Evolutionary conservation across 2,113 vertebrate genomes (phyloP), one percentile per base, ranked within the genome.

Genomic region (Aspiorhynchus laticeps): DNA sequence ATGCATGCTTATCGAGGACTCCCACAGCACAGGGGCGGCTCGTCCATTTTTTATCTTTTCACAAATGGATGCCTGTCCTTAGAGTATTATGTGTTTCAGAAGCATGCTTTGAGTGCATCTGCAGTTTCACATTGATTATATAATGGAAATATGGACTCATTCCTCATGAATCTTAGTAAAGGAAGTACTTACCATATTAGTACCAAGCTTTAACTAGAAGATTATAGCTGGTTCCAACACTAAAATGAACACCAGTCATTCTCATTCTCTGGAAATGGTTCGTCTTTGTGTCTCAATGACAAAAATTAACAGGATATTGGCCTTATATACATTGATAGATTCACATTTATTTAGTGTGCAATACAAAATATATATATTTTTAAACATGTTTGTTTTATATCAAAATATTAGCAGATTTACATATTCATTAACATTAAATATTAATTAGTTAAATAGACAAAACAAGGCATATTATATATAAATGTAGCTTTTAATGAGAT

Each of bases 1-100:
- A 79, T 80, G 53, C 41, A 85, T 80, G 82, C n/a, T 48, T 53
- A 36, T 89, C 38, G 19, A 67, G 38, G 24, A 71, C 41, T 46
- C 36, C 38, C 7, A 5, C 24, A 19, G 59, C 80, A 82, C 59
- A 61, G 24, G 21, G 21, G 59, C 36, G 2, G n/a, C 61, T 67
- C 61, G 2, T 28, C 15, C 38, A 67, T 65, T 78, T 48, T 76
- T 77, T 31, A 48, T 46, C 79, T 41, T 28, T 46, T 82, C 31
- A 80, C 51, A 80, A 63, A 80, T 80, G 33, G 38, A 12, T 11
- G n/a, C 26, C 9, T 43, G 12, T 65, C 80, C 59, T 21, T 9
- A 46, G 80, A 65, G 14, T 46, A 67, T 61, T 63, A 24, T n/a
- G 7, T 41, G 78, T n/a, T 46, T 82, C 9, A 46, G 38, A 31